Base-by-base conservation (phyloP, 2,113 vertebrate genomes). In the Megaptera novaeangliae region DNA sequence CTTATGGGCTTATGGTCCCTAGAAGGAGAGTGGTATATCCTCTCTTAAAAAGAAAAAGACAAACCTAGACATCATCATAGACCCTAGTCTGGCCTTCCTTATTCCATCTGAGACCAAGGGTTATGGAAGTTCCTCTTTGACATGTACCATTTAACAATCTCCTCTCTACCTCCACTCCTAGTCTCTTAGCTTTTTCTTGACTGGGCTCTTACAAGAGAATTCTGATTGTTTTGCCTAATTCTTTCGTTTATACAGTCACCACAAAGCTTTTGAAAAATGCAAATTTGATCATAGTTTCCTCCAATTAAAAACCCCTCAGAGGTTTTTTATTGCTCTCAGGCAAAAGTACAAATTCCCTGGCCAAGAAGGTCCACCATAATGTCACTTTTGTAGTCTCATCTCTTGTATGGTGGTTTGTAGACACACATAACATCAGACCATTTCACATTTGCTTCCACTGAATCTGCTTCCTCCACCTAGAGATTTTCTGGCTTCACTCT, bases 251-350 rank as follows among this genome's bases (percentile, higher is more conserved):
- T 20, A 81, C 6, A 81, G 12, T 39, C 41, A 89, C 34, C 2
- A 74, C 68, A 94, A 86, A 94, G 27, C 36, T 68, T 96, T 93
- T 89, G 31, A 74, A 85, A 96, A 94, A 93, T 82, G 21, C 69
- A 91, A 46, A 77, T 77, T 69, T 82, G 36, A 85, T 63, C 64
- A 84, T 4, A 77, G 34, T 68, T 94, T 90, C 46, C 27, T 59
- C 20, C 15, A 29, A 63, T 80, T 81, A 49, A 61, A 88, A 95
- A 39, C 10, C 12, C 10, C 66, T 81, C 34, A 12, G 18, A 66
- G 31, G 18, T 17, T 81, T 87, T 7, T 68, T 69, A 49, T 23
- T 88, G 31, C 20, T 15, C 27, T 84, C 61, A 55, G n/a, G 68
- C 8, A 39, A 41, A 68, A 83, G 39, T 34, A 63, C 18, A 75